Evolutionary conservation across 2,113 vertebrate genomes (phyloP).

Genomic region (Choloepus hoffmanni): DNA sequence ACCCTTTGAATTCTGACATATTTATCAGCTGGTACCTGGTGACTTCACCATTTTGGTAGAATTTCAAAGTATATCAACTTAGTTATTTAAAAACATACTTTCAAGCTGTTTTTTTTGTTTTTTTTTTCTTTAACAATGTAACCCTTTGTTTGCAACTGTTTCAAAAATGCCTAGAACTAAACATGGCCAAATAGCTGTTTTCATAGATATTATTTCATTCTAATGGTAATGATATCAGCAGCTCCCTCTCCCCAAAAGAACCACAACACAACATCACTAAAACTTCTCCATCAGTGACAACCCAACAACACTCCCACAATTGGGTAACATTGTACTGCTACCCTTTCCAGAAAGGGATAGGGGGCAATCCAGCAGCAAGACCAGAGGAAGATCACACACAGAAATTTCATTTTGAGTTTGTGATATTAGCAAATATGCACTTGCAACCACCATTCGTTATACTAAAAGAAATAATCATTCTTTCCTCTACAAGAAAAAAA

Average conservation of each 20-base stretch:
- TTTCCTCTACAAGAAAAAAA: too few relatives aligned
- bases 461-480: neutral
- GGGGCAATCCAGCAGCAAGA: neutral
- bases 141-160: slow-evolving; percentile 34
- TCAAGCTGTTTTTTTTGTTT: neutral
- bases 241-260: neutral
- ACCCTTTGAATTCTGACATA: slow-evolving; percentile 13
- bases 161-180: slow-evolving; percentile 31
- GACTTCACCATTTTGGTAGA: slow-evolving; percentile 34
- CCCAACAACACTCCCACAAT: neutral
- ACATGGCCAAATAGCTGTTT: slow-evolving; percentile 9
- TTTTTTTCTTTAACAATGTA: neutral
- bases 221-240: neutral
- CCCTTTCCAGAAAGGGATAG: neutral
- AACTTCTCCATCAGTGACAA: neutral
- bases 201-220: neutral
- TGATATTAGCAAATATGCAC: neutral
- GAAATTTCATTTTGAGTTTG: neutral
- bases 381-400: neutral
- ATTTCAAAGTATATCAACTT: slow-evolving; percentile 30
- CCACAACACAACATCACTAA: neutral
- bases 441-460: neutral
- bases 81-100: slow-evolving; percentile 52
- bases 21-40: neutral
- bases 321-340: neutral